phyloP scores from a whole-genome alignment of 2,888 invertebrate genomes.

The Pinctada fucata region DNA sequence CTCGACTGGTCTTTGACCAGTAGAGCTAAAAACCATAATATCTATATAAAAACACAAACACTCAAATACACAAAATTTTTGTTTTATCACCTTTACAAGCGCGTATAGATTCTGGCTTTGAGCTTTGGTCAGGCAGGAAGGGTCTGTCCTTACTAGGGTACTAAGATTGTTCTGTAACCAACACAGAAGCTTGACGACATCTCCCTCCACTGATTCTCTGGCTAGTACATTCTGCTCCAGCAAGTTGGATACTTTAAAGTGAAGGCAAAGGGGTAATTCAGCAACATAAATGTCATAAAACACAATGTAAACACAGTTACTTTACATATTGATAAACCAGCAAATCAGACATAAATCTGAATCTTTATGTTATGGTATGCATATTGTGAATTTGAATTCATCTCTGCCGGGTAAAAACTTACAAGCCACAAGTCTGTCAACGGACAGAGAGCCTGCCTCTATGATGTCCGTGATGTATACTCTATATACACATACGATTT shows the following conservation, averaged over 20 bases:
- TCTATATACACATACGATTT: slow-evolving; percentile 32
- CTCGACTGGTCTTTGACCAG: no score
- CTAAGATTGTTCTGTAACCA: slow-evolving; percentile 39
- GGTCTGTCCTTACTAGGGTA: slow-evolving; percentile 27
- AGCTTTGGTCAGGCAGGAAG: slow-evolving; percentile 32
- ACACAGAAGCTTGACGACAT: slow-evolving; percentile 31
- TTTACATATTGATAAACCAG: neutral
- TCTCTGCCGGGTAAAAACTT: neutral
- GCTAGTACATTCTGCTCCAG: slow-evolving; percentile 56
- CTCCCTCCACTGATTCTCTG: slow-evolving; percentile 40
- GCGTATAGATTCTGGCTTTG: slow-evolving; percentile 44
- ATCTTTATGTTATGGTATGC: no score
- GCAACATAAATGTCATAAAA: neutral
- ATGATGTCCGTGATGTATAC: slow-evolving; percentile 35
- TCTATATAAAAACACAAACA: no score
- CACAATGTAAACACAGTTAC: neutral
- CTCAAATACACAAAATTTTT: no score
- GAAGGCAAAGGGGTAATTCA: neutral
- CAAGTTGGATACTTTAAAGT: slow-evolving; percentile 53
- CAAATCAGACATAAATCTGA: no score
- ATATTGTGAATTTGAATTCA: no score
- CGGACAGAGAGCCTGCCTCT: neutral
- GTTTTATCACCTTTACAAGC: slow-evolving; percentile 50
- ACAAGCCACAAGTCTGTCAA: slow-evolving; percentile 40
- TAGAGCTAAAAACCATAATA: no score